These are phyloP conservation scores for Fistularia tabacaria DNA, from an alignment of 2,797 vertebrate species.

Conservation along the genomic window DNA sequence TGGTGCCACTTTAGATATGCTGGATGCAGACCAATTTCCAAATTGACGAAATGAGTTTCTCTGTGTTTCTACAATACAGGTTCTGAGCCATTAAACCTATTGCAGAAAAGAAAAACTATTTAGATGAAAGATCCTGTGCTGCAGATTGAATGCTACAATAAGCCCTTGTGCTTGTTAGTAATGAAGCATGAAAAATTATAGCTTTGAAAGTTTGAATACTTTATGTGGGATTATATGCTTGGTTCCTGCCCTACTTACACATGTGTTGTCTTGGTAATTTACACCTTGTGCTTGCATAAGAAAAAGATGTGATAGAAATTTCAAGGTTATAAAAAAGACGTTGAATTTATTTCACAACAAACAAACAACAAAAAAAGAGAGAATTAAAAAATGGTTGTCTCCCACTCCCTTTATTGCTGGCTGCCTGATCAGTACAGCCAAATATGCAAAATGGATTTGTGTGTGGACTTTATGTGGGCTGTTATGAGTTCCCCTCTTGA, in stretches of 20 bases:
- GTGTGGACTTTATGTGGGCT: conserved; percentile 13
- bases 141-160: conserved; percentile 61
- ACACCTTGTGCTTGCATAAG: conserved; percentile 36
- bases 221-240: not conserved
- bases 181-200: conserved; percentile 59
- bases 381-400: conserved; percentile 20
- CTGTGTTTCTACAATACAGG: not conserved
- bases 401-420: conserved; percentile 66
- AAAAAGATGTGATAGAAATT: conserved; percentile 45
- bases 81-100: not conserved
- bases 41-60: conserved; percentile 23
- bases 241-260: conserved; percentile 17
- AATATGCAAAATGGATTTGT: conserved; percentile 19
- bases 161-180: conserved; percentile 71
- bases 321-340: conserved; percentile 51
- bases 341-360: conserved; percentile 34
- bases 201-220: conserved; percentile 26
- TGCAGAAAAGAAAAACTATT: conserved; percentile 23
- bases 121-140: conserved; percentile 44
- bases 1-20: not conserved
- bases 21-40: conserved; percentile 7
- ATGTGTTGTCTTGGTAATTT: conserved; percentile 18
- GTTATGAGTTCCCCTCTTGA: conserved; percentile 16
- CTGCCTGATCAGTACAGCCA: conserved; percentile 29
- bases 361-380: conserved; percentile 19